A percentile compares a stretch with the other conserved stretches of the same genome.
Evolutionary conservation across 2,888 invertebrate genomes (phyloP).

Genomic region (Argyresthia goedartella): DNA sequence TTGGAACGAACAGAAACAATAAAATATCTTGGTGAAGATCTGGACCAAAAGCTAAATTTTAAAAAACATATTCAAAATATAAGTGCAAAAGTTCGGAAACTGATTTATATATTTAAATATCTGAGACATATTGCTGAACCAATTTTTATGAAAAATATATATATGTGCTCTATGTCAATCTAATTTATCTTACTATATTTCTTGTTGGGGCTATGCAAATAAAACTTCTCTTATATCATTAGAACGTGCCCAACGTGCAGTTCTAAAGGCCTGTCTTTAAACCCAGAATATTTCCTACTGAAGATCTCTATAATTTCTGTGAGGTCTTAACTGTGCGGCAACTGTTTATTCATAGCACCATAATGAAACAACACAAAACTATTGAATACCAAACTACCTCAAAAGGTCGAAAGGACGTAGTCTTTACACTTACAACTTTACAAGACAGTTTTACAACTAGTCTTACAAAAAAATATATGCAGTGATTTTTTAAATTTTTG

Average conservation of each 20-base stretch:
- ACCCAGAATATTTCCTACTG: not conserved
- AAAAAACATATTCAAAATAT: not conserved
- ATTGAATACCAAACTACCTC: no score
- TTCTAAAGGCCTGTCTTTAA: not conserved
- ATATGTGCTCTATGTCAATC: conserved; percentile 2
- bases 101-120: not conserved
- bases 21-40: no score
- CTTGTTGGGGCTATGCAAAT: not conserved
- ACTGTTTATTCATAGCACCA: not conserved
- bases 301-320: not conserved
- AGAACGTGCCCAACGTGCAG: not conserved
- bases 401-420: no score
- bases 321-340: not conserved
- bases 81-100: not conserved
- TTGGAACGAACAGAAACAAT: no score
- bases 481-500: no score
- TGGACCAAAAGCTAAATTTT: no score
- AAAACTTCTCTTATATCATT: not conserved
- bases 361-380: not conserved
- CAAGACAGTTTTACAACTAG: no score
- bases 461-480: no score
- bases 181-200: not conserved
- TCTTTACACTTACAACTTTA: no score
- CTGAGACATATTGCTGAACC: not conserved
- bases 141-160: not conserved